These are phyloP conservation scores for Phortica magna DNA, from an alignment of 2,888 invertebrate genomes.

Conservation along the genomic window DNA sequence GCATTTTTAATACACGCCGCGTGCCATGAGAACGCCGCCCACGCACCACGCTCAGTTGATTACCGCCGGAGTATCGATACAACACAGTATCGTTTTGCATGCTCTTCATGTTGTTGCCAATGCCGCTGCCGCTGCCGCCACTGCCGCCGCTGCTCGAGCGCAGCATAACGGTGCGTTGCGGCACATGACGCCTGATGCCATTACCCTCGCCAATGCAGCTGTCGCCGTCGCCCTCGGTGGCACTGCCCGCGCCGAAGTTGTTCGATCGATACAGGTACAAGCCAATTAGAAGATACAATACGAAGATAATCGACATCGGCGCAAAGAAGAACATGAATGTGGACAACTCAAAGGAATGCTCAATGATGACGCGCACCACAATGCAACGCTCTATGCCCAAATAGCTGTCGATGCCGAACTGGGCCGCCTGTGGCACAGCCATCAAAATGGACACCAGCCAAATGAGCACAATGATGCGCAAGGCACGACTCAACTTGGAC, in stretches of 20 bases:
- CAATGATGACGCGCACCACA: slow-evolving; percentile 76
- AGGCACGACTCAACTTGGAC: slow-evolving; percentile 89
- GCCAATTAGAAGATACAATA: slow-evolving; percentile 88
- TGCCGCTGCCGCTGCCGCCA: slow-evolving; percentile 34
- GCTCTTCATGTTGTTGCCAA: slow-evolving; percentile 56
- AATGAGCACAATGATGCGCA: slow-evolving; percentile 86
- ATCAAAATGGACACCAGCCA: slow-evolving; percentile 88
- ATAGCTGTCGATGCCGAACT: slow-evolving; percentile 83
- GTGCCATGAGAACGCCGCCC: slow-evolving; percentile 80
- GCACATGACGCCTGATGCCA: slow-evolving; percentile 57
- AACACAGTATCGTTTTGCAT: slow-evolving; percentile 67
- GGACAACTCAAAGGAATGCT: slow-evolving; percentile 81
- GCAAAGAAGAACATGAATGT: slow-evolving; percentile 89
- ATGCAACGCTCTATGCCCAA: slow-evolving; percentile 72
- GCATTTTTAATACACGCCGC: slow-evolving; percentile 85
- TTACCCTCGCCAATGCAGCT: slow-evolving; percentile 62
- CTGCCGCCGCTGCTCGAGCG: slow-evolving; percentile 78
- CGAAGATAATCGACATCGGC: slow-evolving; percentile 93
- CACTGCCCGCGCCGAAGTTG: slow-evolving; percentile 56
- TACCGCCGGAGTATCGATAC: slow-evolving; percentile 76
- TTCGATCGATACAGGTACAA: slow-evolving; percentile 82
- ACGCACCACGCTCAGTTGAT: slow-evolving; percentile 79
- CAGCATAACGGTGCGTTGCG: background rate
- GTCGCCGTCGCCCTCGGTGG: slow-evolving; percentile 60
- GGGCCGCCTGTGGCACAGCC: slow-evolving; percentile 88